phyloP scores from a whole-genome alignment of 2,113 vertebrate species.

The Hylia prasina region DNA sequence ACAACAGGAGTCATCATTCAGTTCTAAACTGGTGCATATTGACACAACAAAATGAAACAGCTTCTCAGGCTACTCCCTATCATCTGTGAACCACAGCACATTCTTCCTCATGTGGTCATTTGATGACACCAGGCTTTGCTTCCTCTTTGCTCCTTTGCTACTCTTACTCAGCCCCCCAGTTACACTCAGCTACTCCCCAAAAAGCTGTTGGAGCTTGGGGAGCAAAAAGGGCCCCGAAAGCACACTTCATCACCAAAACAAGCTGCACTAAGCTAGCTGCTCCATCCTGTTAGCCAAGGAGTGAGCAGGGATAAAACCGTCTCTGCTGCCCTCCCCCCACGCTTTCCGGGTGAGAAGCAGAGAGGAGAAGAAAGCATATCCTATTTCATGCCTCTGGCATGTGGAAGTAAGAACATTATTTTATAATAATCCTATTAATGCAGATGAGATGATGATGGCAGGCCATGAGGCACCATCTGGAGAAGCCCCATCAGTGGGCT shows the following conservation, averaged over 20 bases:
- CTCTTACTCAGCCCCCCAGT: neutral
- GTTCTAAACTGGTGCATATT: neutral
- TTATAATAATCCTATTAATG: constrained; percentile 17
- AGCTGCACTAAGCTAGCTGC: rapidly evolving
- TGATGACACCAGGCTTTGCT: neutral
- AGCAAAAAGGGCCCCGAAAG: neutral
- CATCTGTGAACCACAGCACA: neutral
- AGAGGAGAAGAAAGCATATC: neutral
- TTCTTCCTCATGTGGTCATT: rapidly evolving
- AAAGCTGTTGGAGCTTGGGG: rapidly evolving
- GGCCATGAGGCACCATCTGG: neutral
- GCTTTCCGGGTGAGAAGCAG: neutral
- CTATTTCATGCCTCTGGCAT: constrained; percentile 21
- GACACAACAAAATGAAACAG: neutral
- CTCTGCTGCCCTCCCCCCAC: neutral
- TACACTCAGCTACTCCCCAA: neutral
- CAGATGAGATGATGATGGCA: neutral
- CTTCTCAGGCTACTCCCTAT: neutral
- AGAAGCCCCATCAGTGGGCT: neutral
- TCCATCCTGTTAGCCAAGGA: rapidly evolving
- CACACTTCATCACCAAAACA: neutral
- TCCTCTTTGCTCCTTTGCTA: neutral
- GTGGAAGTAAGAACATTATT: neutral
- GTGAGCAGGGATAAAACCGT: rapidly evolving
- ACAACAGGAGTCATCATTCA: neutral